Evolutionary conservation across 2,888 invertebrate species (phyloP).

Genomic region (Lasiommata megera): DNA sequence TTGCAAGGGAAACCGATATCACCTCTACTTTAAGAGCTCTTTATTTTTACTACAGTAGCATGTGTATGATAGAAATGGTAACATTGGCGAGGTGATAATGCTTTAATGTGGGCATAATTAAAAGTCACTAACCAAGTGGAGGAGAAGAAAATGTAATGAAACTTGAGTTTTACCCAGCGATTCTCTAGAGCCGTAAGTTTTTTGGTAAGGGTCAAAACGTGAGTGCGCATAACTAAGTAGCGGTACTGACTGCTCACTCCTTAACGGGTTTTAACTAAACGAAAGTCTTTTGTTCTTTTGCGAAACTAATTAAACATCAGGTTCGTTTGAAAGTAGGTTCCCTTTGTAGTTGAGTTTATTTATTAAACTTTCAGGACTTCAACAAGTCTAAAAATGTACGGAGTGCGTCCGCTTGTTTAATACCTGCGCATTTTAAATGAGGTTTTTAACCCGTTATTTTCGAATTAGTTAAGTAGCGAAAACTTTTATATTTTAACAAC

Average conservation of each 20-base stretch:
- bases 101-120: too few species aligned
- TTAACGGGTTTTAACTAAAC: conserved; percentile 21
- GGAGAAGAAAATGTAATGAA: conserved; percentile 45
- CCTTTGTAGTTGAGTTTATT: not conserved
- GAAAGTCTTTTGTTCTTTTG: conserved; percentile 15
- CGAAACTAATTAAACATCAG: conserved; percentile 13
- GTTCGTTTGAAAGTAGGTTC: not conserved
- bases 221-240: conserved; percentile 28
- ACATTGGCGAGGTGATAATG: too few species aligned
- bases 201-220: conserved; percentile 32
- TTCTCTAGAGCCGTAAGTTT: conserved; percentile 35
- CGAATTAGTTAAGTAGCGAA: too few species aligned
- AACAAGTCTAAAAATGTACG: not conserved
- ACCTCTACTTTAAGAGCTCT: too few species aligned
- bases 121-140: too few species aligned
- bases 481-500: too few species aligned
- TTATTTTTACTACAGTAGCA: too few species aligned
- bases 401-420: too few species aligned
- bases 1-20: too few species aligned
- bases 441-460: too few species aligned
- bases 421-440: too few species aligned
- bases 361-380: not conserved
- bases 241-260: not conserved
- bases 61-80: conserved; percentile 7
- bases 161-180: conserved; percentile 44